Evolutionary conservation across 2,113 vertebrate genomes (phyloP), one percentile per base, ranked within the genome.

Genomic region (Hydrolagus affinis): DNA sequence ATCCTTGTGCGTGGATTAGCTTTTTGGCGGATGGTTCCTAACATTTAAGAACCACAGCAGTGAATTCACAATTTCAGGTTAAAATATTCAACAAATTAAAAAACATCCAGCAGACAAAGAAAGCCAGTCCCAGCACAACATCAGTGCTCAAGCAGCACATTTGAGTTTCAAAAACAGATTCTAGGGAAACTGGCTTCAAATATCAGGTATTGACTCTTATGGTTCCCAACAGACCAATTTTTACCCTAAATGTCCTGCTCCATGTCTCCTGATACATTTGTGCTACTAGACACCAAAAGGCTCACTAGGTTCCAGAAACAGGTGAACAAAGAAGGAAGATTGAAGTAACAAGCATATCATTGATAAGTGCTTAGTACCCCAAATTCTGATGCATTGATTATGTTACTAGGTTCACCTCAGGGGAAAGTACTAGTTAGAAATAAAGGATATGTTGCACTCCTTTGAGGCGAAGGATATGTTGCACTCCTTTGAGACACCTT

Each of bases 321-420:
- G 11, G 28, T 21, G 32, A 75, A 44, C n/a, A n/a, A n/a, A n/a
- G n/a, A n/a, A n/a, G 8, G 17, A 44, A 32, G 72, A 8, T 25
- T 83, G 2, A 83, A 21, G 23, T 12, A n/a, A 19, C 60, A 14
- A n/a, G 60, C n/a, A 56, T 76, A 80, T 62, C n/a, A 19, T 17
- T 83, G 60, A 30, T 12, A 66, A 66, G 17, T 83, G 62, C 25
- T 66, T 83, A n/a, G n/a, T n/a, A 83, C 60, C 25, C 30, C 17
- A 66, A 83, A 2, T 28, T 66, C 77, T 83, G 77, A 83, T 66
- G 15, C 11, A 83, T 32, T 83, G 57, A 59, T 60, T 60, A 78
- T 21, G 32, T 44, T 56, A 66, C 62, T 64, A 30, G 19, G 60
- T 25, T 19, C 10, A 80, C n/a, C n/a, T 80, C 23, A 62, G 25